Evolutionary conservation across 1,140 invertebrate species (phyloP).

Genomic region (Aphaenogaster rudis): DNA sequence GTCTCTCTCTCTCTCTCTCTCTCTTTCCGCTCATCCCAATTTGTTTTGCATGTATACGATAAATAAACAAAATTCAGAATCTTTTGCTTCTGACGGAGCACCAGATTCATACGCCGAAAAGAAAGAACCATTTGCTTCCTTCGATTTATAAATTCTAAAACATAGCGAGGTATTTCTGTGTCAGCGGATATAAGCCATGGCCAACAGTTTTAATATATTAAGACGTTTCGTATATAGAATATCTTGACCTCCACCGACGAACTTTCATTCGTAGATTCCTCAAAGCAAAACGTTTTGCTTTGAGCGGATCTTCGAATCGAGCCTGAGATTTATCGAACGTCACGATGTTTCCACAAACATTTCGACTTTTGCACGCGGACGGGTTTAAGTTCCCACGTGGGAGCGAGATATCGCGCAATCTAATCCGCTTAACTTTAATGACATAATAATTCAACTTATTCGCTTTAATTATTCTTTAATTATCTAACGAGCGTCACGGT

Average conservation of each 20-base stretch:
- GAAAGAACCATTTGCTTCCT: neutral
- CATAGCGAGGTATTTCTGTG: neutral
- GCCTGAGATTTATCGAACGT: neutral
- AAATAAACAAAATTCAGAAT: neutral
- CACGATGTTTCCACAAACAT: neutral
- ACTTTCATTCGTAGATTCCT: slow-evolving; percentile 10
- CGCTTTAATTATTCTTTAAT: slow-evolving; percentile 31
- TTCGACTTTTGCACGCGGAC: neutral
- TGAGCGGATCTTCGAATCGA: too few species aligned
- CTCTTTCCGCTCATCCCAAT: neutral
- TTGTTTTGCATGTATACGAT: neutral
- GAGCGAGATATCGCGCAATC: neutral
- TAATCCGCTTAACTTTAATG: slow-evolving; percentile 13
- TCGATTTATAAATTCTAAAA: slow-evolving; percentile 13
- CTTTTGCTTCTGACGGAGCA: neutral
- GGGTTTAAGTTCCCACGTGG: neutral
- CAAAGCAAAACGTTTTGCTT: neutral
- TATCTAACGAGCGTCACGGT: neutral
- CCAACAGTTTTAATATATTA: neutral
- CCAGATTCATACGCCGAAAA: neutral
- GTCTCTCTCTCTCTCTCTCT: neutral
- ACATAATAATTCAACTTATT: slow-evolving; percentile 2
- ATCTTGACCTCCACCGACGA: neutral
- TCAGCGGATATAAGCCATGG: neutral
- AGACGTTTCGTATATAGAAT: slow-evolving; percentile 12